These are phyloP conservation scores for Betta splendens DNA, from an alignment of 2,797 vertebrate species.

Conservation along the genomic window DNA sequence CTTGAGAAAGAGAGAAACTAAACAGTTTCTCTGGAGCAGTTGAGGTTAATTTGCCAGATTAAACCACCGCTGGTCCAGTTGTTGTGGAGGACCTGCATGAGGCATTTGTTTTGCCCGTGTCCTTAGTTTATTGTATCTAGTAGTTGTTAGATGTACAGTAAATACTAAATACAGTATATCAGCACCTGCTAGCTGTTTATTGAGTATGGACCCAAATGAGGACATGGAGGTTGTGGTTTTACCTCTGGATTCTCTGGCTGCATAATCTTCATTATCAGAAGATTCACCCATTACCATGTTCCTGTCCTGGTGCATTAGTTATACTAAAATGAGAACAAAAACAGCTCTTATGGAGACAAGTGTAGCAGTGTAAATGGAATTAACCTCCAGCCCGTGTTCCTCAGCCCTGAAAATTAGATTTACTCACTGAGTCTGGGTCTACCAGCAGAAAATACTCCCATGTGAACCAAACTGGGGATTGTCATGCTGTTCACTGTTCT, in stretches of 20 bases:
- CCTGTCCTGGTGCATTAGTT: conserved; percentile 47
- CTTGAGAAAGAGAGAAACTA: conserved; percentile 1
- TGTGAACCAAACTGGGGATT: conserved; percentile 64
- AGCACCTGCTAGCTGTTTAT: conserved; percentile 24
- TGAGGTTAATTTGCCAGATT: conserved; percentile 42
- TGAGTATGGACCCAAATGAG: conserved; percentile 21
- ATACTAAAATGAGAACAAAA: conserved; percentile 18
- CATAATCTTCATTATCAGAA: conserved; percentile 28
- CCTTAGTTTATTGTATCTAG: not conserved
- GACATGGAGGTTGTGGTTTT: conserved; percentile 1
- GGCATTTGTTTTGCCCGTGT: not conserved
- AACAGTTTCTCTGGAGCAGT: conserved; percentile 21
- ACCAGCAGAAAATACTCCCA: conserved; percentile 63
- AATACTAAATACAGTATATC: not conserved
- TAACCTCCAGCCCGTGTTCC: conserved; percentile 72
- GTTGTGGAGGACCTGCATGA: not conserved
- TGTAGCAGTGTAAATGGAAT: conserved; percentile 68
- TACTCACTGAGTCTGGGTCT: conserved; percentile 54
- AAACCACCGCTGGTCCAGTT: conserved; percentile 12
- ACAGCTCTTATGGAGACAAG: conserved; percentile 50
- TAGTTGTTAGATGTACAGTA: not conserved
- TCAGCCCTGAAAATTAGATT: conserved; percentile 76
- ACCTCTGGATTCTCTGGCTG: conserved; percentile 10
- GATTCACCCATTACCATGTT: not conserved
- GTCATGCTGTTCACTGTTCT: conserved; percentile 74